These are phyloP conservation scores for Grallaria varia DNA, from an alignment of 2,113 vertebrate species.

Conservation along the genomic window DNA sequence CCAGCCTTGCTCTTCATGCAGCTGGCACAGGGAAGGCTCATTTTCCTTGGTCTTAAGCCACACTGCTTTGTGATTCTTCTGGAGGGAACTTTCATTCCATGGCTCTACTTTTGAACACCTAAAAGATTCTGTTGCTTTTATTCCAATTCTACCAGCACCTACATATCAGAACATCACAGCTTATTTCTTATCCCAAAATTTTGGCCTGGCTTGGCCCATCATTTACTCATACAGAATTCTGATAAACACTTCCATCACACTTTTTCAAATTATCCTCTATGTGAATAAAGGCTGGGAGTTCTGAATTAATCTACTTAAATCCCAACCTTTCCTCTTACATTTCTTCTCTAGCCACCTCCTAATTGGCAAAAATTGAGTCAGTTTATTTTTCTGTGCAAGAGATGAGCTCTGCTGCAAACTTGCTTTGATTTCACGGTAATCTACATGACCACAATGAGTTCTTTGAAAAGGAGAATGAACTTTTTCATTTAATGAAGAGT, in stretches of 20 bases:
- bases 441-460: neutral
- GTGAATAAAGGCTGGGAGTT: neutral
- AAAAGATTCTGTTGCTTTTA: neutral
- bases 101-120: neutral
- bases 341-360: neutral
- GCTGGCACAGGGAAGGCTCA: neutral
- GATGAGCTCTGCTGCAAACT: neutral
- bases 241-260: neutral
- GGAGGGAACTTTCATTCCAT: neutral
- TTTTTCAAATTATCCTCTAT: neutral
- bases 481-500: conserved; percentile 8
- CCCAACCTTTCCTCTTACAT: neutral
- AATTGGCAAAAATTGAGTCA: neutral
- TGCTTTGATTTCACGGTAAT: neutral
- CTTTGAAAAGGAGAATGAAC: conserved; percentile 32
- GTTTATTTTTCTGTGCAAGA: neutral
- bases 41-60: neutral
- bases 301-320: neutral
- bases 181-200: neutral
- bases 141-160: neutral
- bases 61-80: neutral
- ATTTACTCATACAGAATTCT: neutral
- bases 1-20: neutral
- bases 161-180: neutral
- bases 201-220: neutral